Percentiles rank a stretch among this genome's conserved stretches.
phyloP scores from a whole-genome alignment of 1,140 invertebrate species.

The Dendrolimus kikuchii region DNA sequence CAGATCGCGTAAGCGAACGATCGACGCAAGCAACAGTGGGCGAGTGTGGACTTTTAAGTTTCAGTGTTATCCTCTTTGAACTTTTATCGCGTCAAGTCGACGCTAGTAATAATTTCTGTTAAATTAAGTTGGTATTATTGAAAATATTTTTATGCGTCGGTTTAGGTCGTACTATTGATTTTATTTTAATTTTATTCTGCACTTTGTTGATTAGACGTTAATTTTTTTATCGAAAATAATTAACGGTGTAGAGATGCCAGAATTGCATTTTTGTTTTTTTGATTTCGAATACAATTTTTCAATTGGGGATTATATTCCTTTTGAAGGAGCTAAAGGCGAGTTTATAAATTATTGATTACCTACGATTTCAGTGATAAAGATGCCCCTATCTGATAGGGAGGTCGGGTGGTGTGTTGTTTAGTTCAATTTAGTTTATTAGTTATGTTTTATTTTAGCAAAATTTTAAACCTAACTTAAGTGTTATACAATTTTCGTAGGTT shows the following conservation, averaged over 20 bases:
- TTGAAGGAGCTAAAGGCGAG: slow-evolving; percentile 41
- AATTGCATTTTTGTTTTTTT: slow-evolving; percentile 66
- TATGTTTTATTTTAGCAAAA: slow-evolving; percentile 73
- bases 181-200: slow-evolving; percentile 71
- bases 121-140: slow-evolving; percentile 72
- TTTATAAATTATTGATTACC: slow-evolving; percentile 59
- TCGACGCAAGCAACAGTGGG: slow-evolving; percentile 11
- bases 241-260: slow-evolving; percentile 59
- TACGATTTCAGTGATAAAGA: slow-evolving; percentile 64
- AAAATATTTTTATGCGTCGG: slow-evolving; percentile 70
- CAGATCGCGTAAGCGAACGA: slow-evolving; percentile 69
- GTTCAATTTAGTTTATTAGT: slow-evolving; percentile 73
- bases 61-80: slow-evolving; percentile 23
- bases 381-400: slow-evolving; percentile 61
- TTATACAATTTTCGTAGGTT: slow-evolving; percentile 69
- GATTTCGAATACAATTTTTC: slow-evolving; percentile 26
- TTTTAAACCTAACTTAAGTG: slow-evolving; percentile 69
- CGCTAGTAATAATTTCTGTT: slow-evolving; percentile 68
- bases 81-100: slow-evolving; percentile 31
- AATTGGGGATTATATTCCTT: slow-evolving; percentile 36
- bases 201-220: slow-evolving; percentile 70
- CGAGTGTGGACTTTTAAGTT: slow-evolving; percentile 23
- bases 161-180: slow-evolving; percentile 70
- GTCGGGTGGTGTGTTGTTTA: slow-evolving; percentile 66
- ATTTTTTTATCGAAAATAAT: slow-evolving; percentile 61